Evolutionary conservation across 64 coral and sea anemone genomes (phyloP).

Genomic region (Pocillopora verrucosa): DNA sequence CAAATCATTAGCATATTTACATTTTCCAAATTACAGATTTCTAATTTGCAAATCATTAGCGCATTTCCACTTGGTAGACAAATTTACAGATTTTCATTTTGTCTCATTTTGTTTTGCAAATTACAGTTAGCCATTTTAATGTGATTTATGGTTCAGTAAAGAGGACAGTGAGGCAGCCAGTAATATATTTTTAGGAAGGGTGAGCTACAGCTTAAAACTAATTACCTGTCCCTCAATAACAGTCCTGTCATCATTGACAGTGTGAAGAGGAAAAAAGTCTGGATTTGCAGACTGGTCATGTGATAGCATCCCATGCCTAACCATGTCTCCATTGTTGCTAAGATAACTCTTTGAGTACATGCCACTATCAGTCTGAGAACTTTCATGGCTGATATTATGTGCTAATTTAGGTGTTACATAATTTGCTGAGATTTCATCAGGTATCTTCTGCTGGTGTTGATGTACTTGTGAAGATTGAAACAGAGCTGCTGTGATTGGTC

Average conservation of each 20-base stretch:
- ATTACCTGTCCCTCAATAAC: not conserved
- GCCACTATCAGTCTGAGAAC: constrained; percentile 26
- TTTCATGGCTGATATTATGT: not conserved
- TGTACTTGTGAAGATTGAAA: constrained; percentile 9
- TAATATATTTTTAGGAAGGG: too few relatives aligned
- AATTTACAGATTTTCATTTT: too few relatives aligned
- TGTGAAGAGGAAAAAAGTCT: constrained; percentile 16
- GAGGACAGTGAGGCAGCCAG: too few relatives aligned
- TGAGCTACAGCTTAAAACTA: not conserved
- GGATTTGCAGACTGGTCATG: constrained; percentile 10
- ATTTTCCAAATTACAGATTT: too few relatives aligned
- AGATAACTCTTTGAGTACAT: constrained; percentile 43
- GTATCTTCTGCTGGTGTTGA: constrained; percentile 10
- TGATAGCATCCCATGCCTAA: constrained; percentile 14
- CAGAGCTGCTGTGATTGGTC: constrained; percentile 5
- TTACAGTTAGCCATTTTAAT: too few relatives aligned
- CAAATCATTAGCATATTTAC: too few relatives aligned
- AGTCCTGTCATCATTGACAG: constrained; percentile 1
- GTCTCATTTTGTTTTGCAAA: too few relatives aligned
- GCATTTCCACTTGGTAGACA: too few relatives aligned
- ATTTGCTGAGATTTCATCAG: constrained; percentile 17
- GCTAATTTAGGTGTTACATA: not conserved
- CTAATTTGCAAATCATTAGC: too few relatives aligned
- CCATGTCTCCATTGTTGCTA: constrained; percentile 8
- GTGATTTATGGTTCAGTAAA: too few relatives aligned